Base-by-base conservation (phyloP, 2,888 invertebrate species). In the Salpingus planirostris region DNA sequence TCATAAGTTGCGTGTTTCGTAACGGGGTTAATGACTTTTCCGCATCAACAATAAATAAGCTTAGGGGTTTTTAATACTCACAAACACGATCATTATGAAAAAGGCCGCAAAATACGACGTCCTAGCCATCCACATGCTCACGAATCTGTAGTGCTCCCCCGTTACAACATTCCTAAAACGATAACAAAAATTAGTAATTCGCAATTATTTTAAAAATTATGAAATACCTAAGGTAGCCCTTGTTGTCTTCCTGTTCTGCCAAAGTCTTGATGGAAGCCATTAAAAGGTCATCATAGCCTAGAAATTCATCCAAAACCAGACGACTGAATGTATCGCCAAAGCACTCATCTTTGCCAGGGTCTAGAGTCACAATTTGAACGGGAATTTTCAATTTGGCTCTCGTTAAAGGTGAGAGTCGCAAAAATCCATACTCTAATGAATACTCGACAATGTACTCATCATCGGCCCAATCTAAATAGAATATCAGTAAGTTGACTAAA, bases 391-490 rank as follows among this genome's bases (percentile, higher is more conserved):
- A 73, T 22, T 82, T 76, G 34, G 86, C 78, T 4, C 98, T 74
- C 0, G 92, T 88, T 29, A 78, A 78, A 0, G 90, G 84, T 2
- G 90, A 89, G 3, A 98, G 68, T 0, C 97, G 77, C 15, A 98
- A 70, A 60, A 96, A 90, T 0, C 98, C 98, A 63, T 97, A 96
- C 63, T 98, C 95, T 45, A 97, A 67, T 0, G 97, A 90, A 69
- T 97, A 98, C 64, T 98, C 98, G 2, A 97, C 86, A 27, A 97
- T 95, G 61, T 96, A 96, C 57, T 91, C 88, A 54, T 95, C 92
- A 52, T 90, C 89, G 60, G 76, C 66, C 73, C 76, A 76, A 29
- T 73, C 68, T 74, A 49, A 37, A 53, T n/a, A n/a, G n/a, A n/a
- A n/a, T n/a, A n/a, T n/a, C n/a, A n/a, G n/a, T n/a, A n/a, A n/a